A percentile compares a stretch with the other conserved stretches of the same genome.
phyloP scores from a whole-genome alignment of 2,797 vertebrate species.

The Furcifer pardalis region DNA sequence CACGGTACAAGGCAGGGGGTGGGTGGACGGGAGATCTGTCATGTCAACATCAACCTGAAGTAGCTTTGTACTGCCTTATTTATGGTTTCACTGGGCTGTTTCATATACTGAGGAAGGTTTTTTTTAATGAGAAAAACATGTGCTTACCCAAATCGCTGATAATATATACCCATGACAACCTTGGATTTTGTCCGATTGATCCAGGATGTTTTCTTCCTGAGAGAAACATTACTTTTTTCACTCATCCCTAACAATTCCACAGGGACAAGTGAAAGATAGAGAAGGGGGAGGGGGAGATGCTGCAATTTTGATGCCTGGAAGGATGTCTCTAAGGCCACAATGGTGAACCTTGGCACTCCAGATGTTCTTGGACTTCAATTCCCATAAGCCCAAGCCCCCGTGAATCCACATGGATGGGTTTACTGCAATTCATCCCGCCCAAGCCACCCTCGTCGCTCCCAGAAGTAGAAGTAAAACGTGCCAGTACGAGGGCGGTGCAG shows the following conservation, averaged over 20 bases:
- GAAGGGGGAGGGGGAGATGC: background rate
- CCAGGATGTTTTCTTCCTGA: slow-evolving; percentile 18
- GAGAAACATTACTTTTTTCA: slow-evolving; percentile 3
- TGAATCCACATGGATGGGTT: too few relatives aligned
- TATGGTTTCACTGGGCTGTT: slow-evolving; percentile 34
- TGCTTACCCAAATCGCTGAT: slow-evolving; percentile 10
- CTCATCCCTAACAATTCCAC: background rate
- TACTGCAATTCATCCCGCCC: too few relatives aligned
- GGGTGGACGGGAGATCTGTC: background rate
- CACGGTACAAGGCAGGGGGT: slow-evolving; percentile 7
- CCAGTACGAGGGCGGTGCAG: too few relatives aligned
- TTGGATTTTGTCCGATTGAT: slow-evolving; percentile 12
- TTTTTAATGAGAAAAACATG: slow-evolving; percentile 40
- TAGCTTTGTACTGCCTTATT: slow-evolving; percentile 29
- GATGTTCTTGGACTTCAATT: too few relatives aligned
- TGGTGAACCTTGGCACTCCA: too few relatives aligned
- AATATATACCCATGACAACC: slow-evolving; percentile 6
- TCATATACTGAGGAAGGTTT: slow-evolving; percentile 22
- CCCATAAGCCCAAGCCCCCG: too few relatives aligned
- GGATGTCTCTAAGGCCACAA: background rate
- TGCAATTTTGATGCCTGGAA: background rate
- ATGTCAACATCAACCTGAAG: slow-evolving; percentile 34
- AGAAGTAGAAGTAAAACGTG: too few relatives aligned
- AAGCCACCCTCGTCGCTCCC: too few relatives aligned
- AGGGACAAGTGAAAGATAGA: background rate